Base-by-base conservation (phyloP, 2,888 invertebrate genomes). In the Mystacides longicornis region DNA sequence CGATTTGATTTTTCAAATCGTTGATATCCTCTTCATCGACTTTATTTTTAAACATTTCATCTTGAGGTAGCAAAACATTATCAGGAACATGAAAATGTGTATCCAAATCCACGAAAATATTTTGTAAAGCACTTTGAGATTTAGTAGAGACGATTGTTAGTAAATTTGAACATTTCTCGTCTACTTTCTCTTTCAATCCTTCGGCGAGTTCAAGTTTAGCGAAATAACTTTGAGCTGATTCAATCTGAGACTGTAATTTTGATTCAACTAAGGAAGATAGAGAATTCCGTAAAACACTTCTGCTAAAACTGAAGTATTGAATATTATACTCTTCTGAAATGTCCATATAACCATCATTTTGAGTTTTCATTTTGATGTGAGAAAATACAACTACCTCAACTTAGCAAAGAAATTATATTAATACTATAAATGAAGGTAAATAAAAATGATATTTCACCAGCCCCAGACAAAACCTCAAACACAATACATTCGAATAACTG, bases 261-360 rank as follows among this genome's bases (percentile, higher is more conserved):
- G 74, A 70, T 63, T 75, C 72, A 1, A 75, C 68, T 73, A 77
- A 73, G 67, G 73, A 69, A 16, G 75, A 68, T 23, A 76, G 67
- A 2, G 77, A 68, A 48, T 75, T 73, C 71, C 75, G 72, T 1
- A 77, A 64, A 11, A 73, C 67, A 64, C 75, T 75, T 3, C 73
- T 65, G 19, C 77, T 77, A 60, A 77, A 77, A 49, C 76, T 75
- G 52, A 75, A 77, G 61, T 72, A 73, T 62, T 77, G 75, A 0
- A 75, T 75, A 64, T 75, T 74, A 60, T 76, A 76, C 67, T 77
- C 77, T 67, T 77, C 76, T 2, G 73, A 69, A 5, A 14, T 49
- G 23, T 43, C 49, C 14, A 19, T 16, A 18, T 21, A 4, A 31
- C 20, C 21, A n/a, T 14, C 46, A 46, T 46, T n/a, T n/a, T n/a